Base-by-base conservation (phyloP, 2,113 vertebrate genomes). In the Asarcornis scutulata region DNA sequence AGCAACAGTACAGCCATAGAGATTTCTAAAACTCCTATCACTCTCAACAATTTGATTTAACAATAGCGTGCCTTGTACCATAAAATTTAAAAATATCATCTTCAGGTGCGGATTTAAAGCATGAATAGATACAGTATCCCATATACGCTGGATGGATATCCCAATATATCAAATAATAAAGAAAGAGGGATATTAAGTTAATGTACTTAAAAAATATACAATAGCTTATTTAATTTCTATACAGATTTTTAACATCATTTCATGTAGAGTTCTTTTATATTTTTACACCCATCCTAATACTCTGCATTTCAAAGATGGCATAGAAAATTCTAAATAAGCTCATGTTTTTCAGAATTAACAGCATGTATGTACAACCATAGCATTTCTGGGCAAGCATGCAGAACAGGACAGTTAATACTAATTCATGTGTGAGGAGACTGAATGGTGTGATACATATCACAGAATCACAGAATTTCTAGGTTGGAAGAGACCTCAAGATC, bases 281-380 rank as follows among this genome's bases (percentile, higher is more conserved):
- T 87, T 67, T 78, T 32, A 11, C 52, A 52, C 7, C 10, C 53
- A 36, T 52, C 40, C 31, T 80, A 83, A 53, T 17, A 84, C 20
- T 86, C 71, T 60, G 17, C 21, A 50, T 59, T 86, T 83, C 58
- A 86, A 81, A 95, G 25, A 42, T 32, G 4, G 46, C 32, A 78
- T n/a, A 83, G 42, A 36, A 34, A 14, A 56, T 14, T 72, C 74
- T 63, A 91, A 96, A 23, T 59, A 88, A 83, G 32, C 16, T 84
- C 73, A 92, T 48, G 17, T 42, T 86, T 91, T 91, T 71, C 72
- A 80, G 88, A 88, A 94, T 68, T 22, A 89, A 56, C 23, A 83
- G 63, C 50, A 86, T 14, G 63, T 75, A 93, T 72, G 77, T 90
- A 63, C 71, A 80, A 89, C 42, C 50, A 42, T 10, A 71, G 13